Evolutionary conservation across 2,797 vertebrate species (phyloP), one percentile per base, ranked within the genome.

Genomic region (Sciurus carolinensis): DNA sequence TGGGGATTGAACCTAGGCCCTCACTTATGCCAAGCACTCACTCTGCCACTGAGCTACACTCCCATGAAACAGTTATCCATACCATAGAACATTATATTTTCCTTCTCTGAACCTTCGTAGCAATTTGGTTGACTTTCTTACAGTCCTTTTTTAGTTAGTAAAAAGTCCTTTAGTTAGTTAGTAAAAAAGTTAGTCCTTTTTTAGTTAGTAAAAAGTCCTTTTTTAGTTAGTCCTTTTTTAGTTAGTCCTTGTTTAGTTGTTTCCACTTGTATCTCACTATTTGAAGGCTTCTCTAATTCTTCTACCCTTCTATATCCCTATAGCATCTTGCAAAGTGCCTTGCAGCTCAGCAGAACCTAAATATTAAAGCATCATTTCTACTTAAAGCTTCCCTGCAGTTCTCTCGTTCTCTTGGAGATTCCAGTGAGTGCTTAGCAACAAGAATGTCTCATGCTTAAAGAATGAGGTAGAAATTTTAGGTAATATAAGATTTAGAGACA

Each of bases 401-500:
- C 24, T 69, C 50, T 22, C 10, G 14, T 39, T 36, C n/a, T 71
- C 67, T 66, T 59, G 1, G 15, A 64, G 77, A 62, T 67, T 81
- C 91, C 30, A 50, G 28, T 39, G 50, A 77, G 42, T 69, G 11
- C 44, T 76, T 89, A 64, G 82, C 91, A 86, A 47, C 57, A 57
- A 66, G 71, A 84, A 84, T 14, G 54, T 6, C 33, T 81, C 11
- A 15, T 14, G 11, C 39, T 28, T 59, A 59, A 88, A 66, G 33
- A 92, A 39, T 26, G 18, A 91, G 30, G 73, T 47, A 85, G 57
- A 85, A 84, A 81, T 86, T 86, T 81, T 71, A 85, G 39, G 33
- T 30, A n/a, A 47, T 15, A n/a, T 39, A 96, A 85, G 77, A 82
- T 2, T 71, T 54, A 59, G 52, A 88, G 71, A 57, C 24, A 24